Evolutionary conservation across 2,888 invertebrate genomes (phyloP).

Genomic region (Nemotelus pantherinus): DNA sequence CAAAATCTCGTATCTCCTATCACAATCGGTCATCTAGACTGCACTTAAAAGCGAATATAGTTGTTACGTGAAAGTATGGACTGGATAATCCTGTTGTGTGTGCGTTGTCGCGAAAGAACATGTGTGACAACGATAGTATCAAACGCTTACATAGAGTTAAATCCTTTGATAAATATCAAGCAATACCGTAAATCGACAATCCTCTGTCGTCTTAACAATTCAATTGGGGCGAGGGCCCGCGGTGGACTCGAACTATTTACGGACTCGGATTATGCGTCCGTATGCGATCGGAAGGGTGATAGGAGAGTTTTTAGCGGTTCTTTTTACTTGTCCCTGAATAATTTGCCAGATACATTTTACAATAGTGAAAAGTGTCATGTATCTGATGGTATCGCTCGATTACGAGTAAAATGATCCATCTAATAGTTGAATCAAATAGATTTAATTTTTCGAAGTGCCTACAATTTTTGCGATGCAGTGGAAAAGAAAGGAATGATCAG

Average conservation of each 20-base stretch:
- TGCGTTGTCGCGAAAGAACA: conserved; percentile 39
- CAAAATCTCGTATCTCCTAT: conserved; percentile 1
- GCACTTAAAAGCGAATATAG: background rate
- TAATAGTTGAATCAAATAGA: conserved; percentile 10
- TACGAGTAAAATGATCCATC: conserved; percentile 7
- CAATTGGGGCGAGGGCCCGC: conserved; percentile 26
- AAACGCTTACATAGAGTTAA: conserved; percentile 43
- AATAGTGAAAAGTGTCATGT: conserved; percentile 28
- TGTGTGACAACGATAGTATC: conserved; percentile 40
- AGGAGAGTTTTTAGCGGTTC: conserved; percentile 8
- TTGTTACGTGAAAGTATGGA: conserved; percentile 10
- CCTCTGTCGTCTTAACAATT: conserved; percentile 1
- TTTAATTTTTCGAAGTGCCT: background rate
- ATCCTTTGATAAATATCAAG: conserved; percentile 37
- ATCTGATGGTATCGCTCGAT: background rate
- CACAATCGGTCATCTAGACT: conserved; percentile 16
- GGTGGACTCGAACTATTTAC: conserved; percentile 1
- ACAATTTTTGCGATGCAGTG: too few relatives aligned
- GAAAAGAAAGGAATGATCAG: too few relatives aligned
- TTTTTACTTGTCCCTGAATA: background rate
- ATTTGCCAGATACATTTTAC: conserved; percentile 16
- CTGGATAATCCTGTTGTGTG: conserved; percentile 40
- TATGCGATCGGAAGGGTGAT: conserved; percentile 26
- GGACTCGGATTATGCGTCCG: background rate
- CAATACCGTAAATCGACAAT: conserved; percentile 27